Evolutionary conservation across 2,888 invertebrate species (phyloP).

Genomic region (Athetis lepigone): DNA sequence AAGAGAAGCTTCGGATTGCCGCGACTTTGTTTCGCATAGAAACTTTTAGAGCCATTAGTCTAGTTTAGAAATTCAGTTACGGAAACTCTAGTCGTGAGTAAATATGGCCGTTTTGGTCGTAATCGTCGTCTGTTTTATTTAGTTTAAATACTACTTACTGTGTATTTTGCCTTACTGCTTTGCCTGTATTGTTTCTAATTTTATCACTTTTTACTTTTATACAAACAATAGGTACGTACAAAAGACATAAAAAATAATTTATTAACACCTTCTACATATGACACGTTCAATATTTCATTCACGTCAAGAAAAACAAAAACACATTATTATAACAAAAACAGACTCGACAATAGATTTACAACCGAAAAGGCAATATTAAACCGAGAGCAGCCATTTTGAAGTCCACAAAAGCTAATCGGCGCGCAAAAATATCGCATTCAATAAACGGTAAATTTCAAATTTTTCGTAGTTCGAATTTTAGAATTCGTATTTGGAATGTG

Average conservation of each 20-base stretch:
- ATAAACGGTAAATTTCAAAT: conserved; percentile 54
- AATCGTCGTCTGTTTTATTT: too few relatives aligned
- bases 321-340: not conserved
- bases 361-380: conserved; percentile 25
- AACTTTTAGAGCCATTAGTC: conserved; percentile 8
- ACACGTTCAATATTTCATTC: not conserved
- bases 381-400: conserved; percentile 44
- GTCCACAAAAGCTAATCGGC: conserved; percentile 43
- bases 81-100: not conserved
- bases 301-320: not conserved
- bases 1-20: conserved; percentile 2
- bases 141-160: too few relatives aligned
- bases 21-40: conserved; percentile 11
- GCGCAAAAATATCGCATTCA: conserved; percentile 52
- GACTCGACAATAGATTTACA: conserved; percentile 31
- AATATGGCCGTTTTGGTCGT: not conserved
- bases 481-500: conserved; percentile 48
- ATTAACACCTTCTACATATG: not conserved
- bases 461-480: conserved; percentile 45
- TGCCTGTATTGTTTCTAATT: too few relatives aligned
- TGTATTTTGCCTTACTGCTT: too few relatives aligned
- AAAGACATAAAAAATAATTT: not conserved
- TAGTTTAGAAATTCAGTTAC: not conserved
- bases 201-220: not conserved
- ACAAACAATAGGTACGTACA: not conserved